phyloP scores from a whole-genome alignment of 2,113 vertebrate genomes.

The Oenanthe melanoleuca region DNA sequence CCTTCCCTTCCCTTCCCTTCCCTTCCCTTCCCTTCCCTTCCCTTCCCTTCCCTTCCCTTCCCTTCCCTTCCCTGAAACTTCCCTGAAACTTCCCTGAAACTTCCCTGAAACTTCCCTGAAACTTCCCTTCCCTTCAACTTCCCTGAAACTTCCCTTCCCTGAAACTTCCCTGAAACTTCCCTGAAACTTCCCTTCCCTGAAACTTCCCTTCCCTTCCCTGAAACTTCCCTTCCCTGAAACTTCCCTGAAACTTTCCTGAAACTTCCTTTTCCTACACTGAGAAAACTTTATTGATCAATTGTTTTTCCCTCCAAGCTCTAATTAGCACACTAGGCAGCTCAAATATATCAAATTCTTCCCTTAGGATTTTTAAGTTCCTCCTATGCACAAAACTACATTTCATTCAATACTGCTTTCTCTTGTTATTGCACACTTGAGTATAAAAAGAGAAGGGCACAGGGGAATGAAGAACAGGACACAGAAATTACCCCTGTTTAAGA shows the following conservation, averaged over 20 bases:
- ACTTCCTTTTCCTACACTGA: neutral
- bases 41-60: neutral
- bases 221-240: neutral
- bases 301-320: neutral
- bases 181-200: too few species aligned
- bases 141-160: neutral
- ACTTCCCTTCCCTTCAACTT: too few species aligned
- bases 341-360: neutral
- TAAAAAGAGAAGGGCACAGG: neutral
- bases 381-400: neutral
- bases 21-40: too few species aligned
- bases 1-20: too few species aligned
- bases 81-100: too few species aligned
- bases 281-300: neutral
- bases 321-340: neutral
- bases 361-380: neutral
- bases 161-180: too few species aligned
- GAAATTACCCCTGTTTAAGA: neutral
- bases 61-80: too few species aligned
- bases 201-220: too few species aligned
- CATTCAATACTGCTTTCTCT: neutral
- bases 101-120: too few species aligned
- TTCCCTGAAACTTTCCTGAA: too few species aligned
- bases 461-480: neutral
- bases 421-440: neutral